phyloP scores from a whole-genome alignment of 1,140 invertebrate genomes.

The Drosophila pseudoobscura region DNA sequence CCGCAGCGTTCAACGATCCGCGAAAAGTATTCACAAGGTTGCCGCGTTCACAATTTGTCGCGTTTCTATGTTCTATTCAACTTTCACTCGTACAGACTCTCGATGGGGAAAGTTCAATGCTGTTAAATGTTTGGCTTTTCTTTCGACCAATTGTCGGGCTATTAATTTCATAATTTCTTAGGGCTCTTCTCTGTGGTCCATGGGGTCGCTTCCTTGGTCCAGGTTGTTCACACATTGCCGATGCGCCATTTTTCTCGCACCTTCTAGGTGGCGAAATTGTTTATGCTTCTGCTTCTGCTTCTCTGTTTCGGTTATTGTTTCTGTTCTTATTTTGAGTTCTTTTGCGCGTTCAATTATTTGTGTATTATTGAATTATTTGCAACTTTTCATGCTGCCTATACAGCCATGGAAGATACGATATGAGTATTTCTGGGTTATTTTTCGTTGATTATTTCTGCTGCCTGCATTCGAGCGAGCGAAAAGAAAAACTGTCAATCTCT shows the following conservation, averaged over 20 bases:
- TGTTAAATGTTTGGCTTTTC: conserved; percentile 47
- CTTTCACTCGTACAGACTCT: conserved; percentile 2
- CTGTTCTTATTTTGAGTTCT: conserved; percentile 15
- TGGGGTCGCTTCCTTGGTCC: conserved; percentile 47
- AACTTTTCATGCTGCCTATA: conserved; percentile 39
- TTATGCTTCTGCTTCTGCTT: conserved; percentile 29
- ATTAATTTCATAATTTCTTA: conserved; percentile 79
- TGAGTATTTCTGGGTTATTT: conserved; percentile 19
- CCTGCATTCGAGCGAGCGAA: conserved; percentile 8
- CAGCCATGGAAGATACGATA: conserved; percentile 10
- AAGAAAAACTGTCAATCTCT: conserved; percentile 60
- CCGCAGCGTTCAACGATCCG: conserved; percentile 50
- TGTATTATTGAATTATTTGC: conserved; percentile 47
- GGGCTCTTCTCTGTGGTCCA: conserved; percentile 25
- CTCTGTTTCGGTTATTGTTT: conserved; percentile 2
- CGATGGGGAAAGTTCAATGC: conserved; percentile 45
- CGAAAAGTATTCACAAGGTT: conserved; percentile 36
- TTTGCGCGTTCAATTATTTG: conserved; percentile 45
- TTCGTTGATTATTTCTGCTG: conserved; percentile 52
- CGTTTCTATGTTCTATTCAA: conserved; percentile 8
- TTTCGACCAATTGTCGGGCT: conserved; percentile 70
- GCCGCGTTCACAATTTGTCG: conserved; percentile 34
- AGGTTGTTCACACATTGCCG: conserved; percentile 67
- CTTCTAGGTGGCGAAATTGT: conserved; percentile 36
- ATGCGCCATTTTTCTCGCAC: conserved; percentile 52